Conservation (phyloP, 1,140 invertebrate species). For the Procambarus virginalis region DNA sequence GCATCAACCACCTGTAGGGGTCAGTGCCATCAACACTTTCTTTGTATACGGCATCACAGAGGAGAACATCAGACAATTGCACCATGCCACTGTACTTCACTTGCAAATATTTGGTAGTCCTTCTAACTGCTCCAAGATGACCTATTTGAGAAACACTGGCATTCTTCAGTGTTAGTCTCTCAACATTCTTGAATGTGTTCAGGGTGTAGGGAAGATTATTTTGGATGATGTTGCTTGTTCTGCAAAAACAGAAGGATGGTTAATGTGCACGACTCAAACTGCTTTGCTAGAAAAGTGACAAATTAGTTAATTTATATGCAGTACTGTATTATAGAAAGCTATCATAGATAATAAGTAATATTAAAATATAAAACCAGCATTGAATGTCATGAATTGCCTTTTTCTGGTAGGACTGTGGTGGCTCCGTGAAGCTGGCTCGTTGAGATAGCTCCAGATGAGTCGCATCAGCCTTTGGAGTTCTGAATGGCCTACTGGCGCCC, state of each 20-base stretch:
- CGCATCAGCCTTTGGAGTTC: too few relatives aligned
- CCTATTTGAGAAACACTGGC: constrained; percentile 75
- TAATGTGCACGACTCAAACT: too few relatives aligned
- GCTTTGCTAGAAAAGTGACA: too few relatives aligned
- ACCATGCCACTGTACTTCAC: constrained; percentile 79
- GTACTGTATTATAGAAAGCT: too few relatives aligned
- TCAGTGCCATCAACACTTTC: constrained; percentile 74
- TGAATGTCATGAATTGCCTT: too few relatives aligned
- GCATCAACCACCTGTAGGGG: constrained; percentile 79
- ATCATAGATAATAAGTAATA: too few relatives aligned
- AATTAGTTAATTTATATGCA: too few relatives aligned
- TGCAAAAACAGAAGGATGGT: constrained; percentile 30
- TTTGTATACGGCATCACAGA: constrained; percentile 84
- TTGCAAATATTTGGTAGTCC: constrained; percentile 79
- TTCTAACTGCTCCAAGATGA: constrained; percentile 77
- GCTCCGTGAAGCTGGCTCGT: too few relatives aligned
- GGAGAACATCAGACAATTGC: constrained; percentile 82
- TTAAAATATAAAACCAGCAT: too few relatives aligned
- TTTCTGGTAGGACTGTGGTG: too few relatives aligned
- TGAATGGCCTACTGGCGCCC: too few relatives aligned
- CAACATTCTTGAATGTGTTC: constrained; percentile 73
- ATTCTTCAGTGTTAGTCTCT: constrained; percentile 80
- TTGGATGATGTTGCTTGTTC: constrained; percentile 64
- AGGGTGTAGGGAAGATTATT: constrained; percentile 61
- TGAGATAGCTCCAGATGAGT: too few relatives aligned